Evolutionary conservation across 2,113 vertebrate species (phyloP), one percentile per base, ranked within the genome.

Genomic region (Strigops habroptila): DNA sequence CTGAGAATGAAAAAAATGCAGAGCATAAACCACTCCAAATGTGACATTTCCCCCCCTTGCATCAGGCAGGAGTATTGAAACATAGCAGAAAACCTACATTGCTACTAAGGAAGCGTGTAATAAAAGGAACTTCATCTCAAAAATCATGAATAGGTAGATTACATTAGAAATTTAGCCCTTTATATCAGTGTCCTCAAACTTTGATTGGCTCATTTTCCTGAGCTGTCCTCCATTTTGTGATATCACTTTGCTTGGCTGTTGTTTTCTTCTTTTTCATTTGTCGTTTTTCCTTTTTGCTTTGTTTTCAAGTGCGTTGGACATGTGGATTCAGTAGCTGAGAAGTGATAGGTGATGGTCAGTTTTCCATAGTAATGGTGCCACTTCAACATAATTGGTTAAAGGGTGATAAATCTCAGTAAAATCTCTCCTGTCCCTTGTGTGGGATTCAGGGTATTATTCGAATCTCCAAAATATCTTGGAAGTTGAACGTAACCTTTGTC

Each of bases 1-100:
- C n/a, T 91, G 89, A 90, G 78, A 94, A 97, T 95, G 88, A 87
- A 90, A 96, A 96, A 95, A 96, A 93, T 86, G 93, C 63, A 53
- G 87, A 82, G 57, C 57, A 82, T 80, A 93, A 97, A 48, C 69
- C 79, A 81, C 84, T 94, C 89, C 77, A 93, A 90, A 85, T 80
- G 74, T 85, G 83, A 85, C 74, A 71, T 93, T 91, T n/a, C 55
- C 35, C 62, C 64, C 24, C 35, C 53, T 2, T 49, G 2, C 67
- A 55, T 77, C 25, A 88, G 90, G 92, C 82, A 90, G 86, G 51
- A 90, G 31, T 91, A 67, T 24, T 89, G 68, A 95, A 90, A 90
- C 49, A 23, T 67, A 75, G 64, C 37, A 60, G 73, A 70, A 85
- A 67, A 81, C 31, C 80, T 88, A 27, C 35, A 8, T 13, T 86